A percentile compares a stretch with the other conserved stretches of the same genome.
Conservation (phyloP, 2,113 vertebrate species). For the Anolis sagrei region DNA sequence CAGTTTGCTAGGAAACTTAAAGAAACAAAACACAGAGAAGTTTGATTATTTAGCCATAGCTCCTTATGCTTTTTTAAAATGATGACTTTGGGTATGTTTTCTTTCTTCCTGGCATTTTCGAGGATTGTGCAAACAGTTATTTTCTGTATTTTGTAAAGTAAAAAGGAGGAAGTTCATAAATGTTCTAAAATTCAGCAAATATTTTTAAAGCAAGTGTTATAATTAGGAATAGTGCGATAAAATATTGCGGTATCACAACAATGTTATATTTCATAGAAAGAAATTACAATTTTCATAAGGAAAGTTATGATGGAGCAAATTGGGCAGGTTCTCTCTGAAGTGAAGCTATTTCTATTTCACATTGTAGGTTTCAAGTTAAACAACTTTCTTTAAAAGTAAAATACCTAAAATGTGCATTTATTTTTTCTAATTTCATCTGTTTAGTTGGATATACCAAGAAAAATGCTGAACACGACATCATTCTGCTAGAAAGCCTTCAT, state of each 20-base stretch:
- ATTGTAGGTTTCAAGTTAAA: slow-evolving; percentile 33
- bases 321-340: neutral
- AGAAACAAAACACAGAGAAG: slow-evolving; percentile 5
- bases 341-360: slow-evolving; percentile 12
- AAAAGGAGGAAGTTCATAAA: slow-evolving; percentile 11
- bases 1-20: slow-evolving; percentile 7
- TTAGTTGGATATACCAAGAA: slow-evolving; percentile 57
- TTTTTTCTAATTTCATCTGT: slow-evolving; percentile 46
- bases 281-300: neutral
- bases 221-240: slow-evolving; percentile 10
- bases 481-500: slow-evolving; percentile 59
- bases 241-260: slow-evolving; percentile 1
- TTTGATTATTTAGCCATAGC: slow-evolving; percentile 14
- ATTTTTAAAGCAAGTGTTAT: slow-evolving; percentile 12
- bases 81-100: neutral
- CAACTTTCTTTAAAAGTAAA: slow-evolving; percentile 29
- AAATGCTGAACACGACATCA: slow-evolving; percentile 66
- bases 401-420: slow-evolving; percentile 27
- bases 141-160: slow-evolving; percentile 8
- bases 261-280: neutral
- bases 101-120: slow-evolving; percentile 27
- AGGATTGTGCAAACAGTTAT: neutral
- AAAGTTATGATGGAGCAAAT: neutral
- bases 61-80: neutral
- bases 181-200: slow-evolving; percentile 14